Percentiles rank a stretch among this genome's conserved stretches.
Evolutionary conservation across 1,140 invertebrate species (phyloP).

Genomic region (Teleopsis dalmanni): DNA sequence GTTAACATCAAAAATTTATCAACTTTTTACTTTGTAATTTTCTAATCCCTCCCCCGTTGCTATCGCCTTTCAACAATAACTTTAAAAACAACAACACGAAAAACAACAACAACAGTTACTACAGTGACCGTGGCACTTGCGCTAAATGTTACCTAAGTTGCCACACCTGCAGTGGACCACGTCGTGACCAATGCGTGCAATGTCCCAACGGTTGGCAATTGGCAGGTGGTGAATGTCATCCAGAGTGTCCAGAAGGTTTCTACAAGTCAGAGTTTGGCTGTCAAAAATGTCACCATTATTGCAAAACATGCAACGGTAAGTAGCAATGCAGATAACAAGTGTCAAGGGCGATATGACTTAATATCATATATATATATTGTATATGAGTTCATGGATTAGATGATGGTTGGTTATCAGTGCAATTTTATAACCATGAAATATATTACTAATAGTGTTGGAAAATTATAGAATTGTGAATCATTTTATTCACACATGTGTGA

Average conservation of each 20-base stretch:
- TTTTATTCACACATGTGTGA: no score
- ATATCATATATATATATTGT: no score
- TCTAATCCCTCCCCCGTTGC: no score
- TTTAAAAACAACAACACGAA: background rate
- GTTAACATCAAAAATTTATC: no score
- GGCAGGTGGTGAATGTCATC: conserved; percentile 71
- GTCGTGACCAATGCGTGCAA: conserved; percentile 72
- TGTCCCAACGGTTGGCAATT: conserved; percentile 71
- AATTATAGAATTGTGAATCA: no score
- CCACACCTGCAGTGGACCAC: conserved; percentile 69
- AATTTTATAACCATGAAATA: no score
- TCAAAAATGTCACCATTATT: conserved; percentile 77
- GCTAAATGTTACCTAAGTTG: conserved; percentile 76
- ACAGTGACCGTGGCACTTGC: conserved; percentile 73
- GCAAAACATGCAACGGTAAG: conserved; percentile 67
- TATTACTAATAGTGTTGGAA: no score
- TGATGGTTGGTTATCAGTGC: no score
- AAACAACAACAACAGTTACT: conserved; percentile 54
- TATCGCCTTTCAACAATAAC: no score
- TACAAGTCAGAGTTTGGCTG: conserved; percentile 71
- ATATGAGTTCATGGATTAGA: no score
- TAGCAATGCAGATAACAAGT: conserved; percentile 10
- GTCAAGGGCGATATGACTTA: no score
- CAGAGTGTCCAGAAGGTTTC: conserved; percentile 75
- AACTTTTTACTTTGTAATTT: no score